Evolutionary conservation across 1,140 invertebrate genomes (phyloP), one percentile per base, ranked within the genome.

Genomic region (Periplaneta americana): DNA sequence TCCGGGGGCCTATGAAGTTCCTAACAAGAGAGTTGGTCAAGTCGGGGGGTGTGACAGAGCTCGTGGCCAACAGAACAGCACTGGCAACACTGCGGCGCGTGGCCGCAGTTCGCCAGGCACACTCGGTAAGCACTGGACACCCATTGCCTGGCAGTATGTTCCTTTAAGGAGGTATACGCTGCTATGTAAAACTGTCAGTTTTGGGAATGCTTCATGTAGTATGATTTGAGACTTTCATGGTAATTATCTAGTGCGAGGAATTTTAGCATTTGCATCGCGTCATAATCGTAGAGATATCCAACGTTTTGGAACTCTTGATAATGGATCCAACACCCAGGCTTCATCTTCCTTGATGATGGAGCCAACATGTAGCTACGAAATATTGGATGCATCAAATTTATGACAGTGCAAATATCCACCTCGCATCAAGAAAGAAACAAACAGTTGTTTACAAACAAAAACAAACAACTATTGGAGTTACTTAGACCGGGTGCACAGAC

Each of bases 1-100:
- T 85, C n/a, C 57, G 77, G 22, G 36, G 84, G 36, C 82, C 88
- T 36, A 82, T 84, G 9, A 81, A 83, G 18, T 84, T 84, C 78
- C 78, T 84, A 18, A 81, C 80, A 33, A 39, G 77, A n/a, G 82
- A 85, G 33, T 81, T 86, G 36, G 82, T 84, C 13, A 77, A 82
- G n/a, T 75, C 75, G 15, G 75, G 77, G 13, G 79, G 83, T n/a
- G 79, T 83, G 9, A 84, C 84, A 9, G 75, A 84, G 82, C 3
- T 81, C 9, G 34, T 84, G 78, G 82, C 85, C 83, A 83, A 85
- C 81, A 79, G 82, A 75, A 35, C 84, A 85, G 80, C 80, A 48
- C 80, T 85, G 18, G 82, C 66, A 28, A 79, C 78, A 15, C 79
- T 78, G n/a, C 76, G 17, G 28, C 81, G 83, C 84, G 78, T 77